phyloP scores from a whole-genome alignment of 2,888 invertebrate genomes.

The Dusona sp. region DNA sequence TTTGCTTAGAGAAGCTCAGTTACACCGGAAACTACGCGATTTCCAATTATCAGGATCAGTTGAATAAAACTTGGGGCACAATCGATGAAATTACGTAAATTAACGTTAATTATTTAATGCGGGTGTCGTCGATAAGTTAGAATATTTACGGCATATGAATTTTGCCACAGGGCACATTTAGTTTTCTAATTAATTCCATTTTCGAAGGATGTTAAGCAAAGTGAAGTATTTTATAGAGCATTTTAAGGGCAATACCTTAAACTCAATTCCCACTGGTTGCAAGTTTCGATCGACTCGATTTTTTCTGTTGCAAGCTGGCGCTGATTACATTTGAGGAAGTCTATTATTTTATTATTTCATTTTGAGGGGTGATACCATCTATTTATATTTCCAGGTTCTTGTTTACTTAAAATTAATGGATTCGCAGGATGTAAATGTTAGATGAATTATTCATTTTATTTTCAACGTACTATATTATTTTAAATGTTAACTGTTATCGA shows the following conservation, averaged over 20 bases:
- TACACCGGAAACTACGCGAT: conserved; percentile 46
- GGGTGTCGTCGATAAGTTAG: not conserved
- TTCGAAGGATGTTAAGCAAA: not conserved
- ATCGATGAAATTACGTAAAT: conserved; percentile 1
- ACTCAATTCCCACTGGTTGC: not conserved
- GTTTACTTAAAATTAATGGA: not conserved
- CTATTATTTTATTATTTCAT: not conserved
- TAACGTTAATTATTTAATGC: not conserved
- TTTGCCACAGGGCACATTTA: not conserved
- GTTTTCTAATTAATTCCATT: not conserved
- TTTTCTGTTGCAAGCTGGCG: not conserved
- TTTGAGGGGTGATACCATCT: not conserved
- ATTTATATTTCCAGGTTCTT: not conserved
- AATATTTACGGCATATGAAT: not conserved
- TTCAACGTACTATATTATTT: not conserved
- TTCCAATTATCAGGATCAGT: conserved; percentile 54
- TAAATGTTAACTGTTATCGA: not conserved
- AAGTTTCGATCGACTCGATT: not conserved
- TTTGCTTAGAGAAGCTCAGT: conserved; percentile 35
- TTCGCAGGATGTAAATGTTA: not conserved
- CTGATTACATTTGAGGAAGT: not conserved
- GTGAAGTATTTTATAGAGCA: not conserved
- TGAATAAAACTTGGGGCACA: not conserved
- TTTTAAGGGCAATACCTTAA: not conserved
- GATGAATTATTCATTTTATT: not conserved